Percentiles rank a stretch among this genome's conserved stretches.
Conservation (phyloP, 35 echinoderm and acorn worm species). For the Holothuria glaberrima region DNA sequence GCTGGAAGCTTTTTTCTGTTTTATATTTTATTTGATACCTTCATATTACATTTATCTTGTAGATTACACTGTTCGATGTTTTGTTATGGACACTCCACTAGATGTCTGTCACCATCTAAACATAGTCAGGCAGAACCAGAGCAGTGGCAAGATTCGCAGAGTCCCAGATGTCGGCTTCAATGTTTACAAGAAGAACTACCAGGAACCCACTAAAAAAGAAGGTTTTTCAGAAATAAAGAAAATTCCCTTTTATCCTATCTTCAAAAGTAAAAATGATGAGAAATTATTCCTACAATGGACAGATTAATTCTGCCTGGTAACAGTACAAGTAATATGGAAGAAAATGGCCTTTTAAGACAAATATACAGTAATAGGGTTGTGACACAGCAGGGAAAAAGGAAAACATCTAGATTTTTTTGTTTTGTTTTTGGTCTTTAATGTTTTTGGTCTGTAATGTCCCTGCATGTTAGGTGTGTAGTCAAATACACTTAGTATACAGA, state of each 20-base stretch:
- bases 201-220: conserved; percentile 65
- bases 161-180: conserved; percentile 85
- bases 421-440: too few species aligned
- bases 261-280: conserved; percentile 78
- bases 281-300: conserved; percentile 84
- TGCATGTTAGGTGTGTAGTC: too few species aligned
- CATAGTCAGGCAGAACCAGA: conserved; percentile 73
- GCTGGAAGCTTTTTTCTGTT: neutral
- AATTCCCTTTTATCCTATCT: conserved; percentile 79
- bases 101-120: conserved; percentile 88
- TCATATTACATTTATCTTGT: neutral
- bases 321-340: too few species aligned
- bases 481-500: too few species aligned
- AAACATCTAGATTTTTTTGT: too few species aligned
- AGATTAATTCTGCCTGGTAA: conserved; percentile 7
- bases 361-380: too few species aligned
- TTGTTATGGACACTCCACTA: conserved; percentile 69
- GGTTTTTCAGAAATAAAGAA: conserved; percentile 73
- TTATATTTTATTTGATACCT: neutral
- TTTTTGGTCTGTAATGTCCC: too few species aligned
- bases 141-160: conserved; percentile 73
- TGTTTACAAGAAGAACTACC: conserved; percentile 95
- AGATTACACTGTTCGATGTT: conserved; percentile 82
- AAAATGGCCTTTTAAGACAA: too few species aligned
- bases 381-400: too few species aligned